Base-by-base conservation (phyloP, 2,888 invertebrate genomes). In the Plutella xylostella region DNA sequence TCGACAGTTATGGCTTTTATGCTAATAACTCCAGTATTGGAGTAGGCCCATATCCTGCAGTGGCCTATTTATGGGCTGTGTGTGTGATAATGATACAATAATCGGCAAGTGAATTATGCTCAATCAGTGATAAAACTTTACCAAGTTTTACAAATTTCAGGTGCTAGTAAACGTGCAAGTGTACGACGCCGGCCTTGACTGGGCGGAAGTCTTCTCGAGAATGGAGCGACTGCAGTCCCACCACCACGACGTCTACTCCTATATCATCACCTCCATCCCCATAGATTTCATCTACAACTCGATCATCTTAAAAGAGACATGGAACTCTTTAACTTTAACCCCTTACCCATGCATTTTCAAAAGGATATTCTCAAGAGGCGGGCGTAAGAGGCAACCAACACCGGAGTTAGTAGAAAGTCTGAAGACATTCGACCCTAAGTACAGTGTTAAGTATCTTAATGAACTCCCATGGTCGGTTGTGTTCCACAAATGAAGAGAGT, bases 401-500 rank as follows among this genome's bases (percentile, higher is more conserved):
- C 30, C 14, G 2, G 11, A 20, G 37, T 5, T 34, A n/a, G 9
- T 33, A 5, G 14, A 33, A 11, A 49, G 46, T 1, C 55, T 82
- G 6, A 42, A 49, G 4, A 56, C 55, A 0, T 74, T 73, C 17
- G 58, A 70, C 43, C 54, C 51, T 37, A 70, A 65, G 40, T 82
- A 71, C 51, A 60, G 63, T 45, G 67, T 80, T 12, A 68, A 63
- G 0, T 65, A 56, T 33, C 51, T 80, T 17, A 70, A 56, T 12
- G 70, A 67, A 38, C 48, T 82, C 43, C 80, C 80, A 0, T 82
- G 80, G 80, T 77, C 80, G 2, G 80, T 77, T 4, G 74, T 82
- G 43, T 80, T 82, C 65, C 2, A 28, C 28, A 28, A 28, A 12
- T n/a, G 9, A 12, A 28, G 28, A 9, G 9, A 28, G n/a, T 28